Conservation (phyloP, 2,888 invertebrate genomes). For the Lasius fuliginosus region DNA sequence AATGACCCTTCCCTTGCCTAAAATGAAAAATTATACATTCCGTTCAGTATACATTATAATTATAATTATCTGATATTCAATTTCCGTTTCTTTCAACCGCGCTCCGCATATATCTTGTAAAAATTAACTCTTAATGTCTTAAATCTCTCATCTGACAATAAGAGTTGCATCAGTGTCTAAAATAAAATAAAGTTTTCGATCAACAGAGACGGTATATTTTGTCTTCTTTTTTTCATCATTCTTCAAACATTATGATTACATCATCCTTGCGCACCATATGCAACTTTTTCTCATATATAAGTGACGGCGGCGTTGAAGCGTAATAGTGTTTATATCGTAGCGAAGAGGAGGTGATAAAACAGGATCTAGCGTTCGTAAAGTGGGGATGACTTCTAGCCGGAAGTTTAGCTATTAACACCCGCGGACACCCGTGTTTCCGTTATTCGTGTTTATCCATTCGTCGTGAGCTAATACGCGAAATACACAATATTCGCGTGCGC, state of each 20-base stretch:
- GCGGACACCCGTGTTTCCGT: constrained; percentile 19
- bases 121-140: background rate
- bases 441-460: background rate
- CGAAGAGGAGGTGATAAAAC: constrained; percentile 3
- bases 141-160: background rate
- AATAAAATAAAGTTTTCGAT: background rate
- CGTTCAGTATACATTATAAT: no score
- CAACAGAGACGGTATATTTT: background rate
- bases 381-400: constrained; percentile 27
- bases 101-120: background rate
- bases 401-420: constrained; percentile 21
- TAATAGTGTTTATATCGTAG: background rate
- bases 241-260: background rate
- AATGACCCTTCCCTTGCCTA: no score
- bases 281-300: background rate
- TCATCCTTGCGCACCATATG: background rate
- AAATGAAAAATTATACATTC: no score
- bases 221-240: background rate
- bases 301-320: background rate
- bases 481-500: background rate
- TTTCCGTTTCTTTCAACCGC: background rate
- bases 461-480: background rate
- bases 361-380: constrained; percentile 5
- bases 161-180: background rate
- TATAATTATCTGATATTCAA: background rate